phyloP scores from a whole-genome alignment of 23 tunicate species.

The Trididemnum clinides region DNA sequence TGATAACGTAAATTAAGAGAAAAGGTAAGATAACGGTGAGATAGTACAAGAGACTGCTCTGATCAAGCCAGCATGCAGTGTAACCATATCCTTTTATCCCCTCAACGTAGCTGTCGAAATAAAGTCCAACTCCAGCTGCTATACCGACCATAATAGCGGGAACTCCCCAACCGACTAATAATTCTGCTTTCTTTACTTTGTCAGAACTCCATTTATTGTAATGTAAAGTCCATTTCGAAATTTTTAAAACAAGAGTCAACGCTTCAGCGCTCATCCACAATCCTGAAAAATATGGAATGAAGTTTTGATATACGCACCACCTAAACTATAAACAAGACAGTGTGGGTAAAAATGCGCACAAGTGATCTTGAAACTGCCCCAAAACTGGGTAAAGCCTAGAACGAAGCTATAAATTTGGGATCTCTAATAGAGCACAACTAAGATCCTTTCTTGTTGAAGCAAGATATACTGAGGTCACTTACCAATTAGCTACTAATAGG shows the following conservation, averaged over 20 bases:
- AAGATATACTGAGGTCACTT: too few relatives aligned
- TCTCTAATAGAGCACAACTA: too few relatives aligned
- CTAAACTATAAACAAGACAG: too few relatives aligned
- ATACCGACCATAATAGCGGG: conserved; percentile 31
- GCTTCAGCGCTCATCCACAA: conserved; percentile 75
- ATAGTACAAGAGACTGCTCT: neutral
- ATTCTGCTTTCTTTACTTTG: conserved; percentile 7
- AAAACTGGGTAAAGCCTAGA: too few relatives aligned
- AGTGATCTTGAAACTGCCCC: too few relatives aligned
- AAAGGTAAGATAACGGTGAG: conserved; percentile 51
- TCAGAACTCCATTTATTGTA: conserved; percentile 8
- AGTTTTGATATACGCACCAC: too few relatives aligned
- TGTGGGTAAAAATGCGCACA: too few relatives aligned
- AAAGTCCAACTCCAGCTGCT: conserved; percentile 29
- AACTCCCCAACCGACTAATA: conserved; percentile 40
- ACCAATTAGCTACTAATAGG: too few relatives aligned
- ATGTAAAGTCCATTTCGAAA: conserved; percentile 36
- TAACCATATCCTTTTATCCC: neutral
- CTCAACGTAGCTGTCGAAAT: conserved; percentile 15
- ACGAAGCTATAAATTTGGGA: too few relatives aligned
- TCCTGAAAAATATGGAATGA: too few relatives aligned
- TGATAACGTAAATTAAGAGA: conserved; percentile 13
- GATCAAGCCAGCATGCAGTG: conserved; percentile 44
- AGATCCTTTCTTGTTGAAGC: too few relatives aligned
- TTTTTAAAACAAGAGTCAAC: conserved; percentile 55